Evolutionary conservation across 1,140 invertebrate species (phyloP).

Genomic region (Drepana arcuata): DNA sequence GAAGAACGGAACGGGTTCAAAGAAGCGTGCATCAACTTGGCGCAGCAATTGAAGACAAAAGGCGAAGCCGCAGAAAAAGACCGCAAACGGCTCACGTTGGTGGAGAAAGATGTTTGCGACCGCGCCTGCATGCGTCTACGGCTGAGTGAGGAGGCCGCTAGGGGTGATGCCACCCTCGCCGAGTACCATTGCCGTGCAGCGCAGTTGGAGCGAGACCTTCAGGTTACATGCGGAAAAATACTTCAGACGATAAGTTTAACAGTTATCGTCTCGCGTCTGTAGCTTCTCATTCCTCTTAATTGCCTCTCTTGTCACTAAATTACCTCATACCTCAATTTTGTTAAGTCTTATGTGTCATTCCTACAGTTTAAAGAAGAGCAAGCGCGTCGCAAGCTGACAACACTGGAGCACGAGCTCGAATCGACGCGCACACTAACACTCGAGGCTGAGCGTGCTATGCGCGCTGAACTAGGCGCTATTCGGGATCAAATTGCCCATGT

Average conservation of each 20-base stretch:
- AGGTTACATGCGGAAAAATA: too few relatives aligned
- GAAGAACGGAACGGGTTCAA: conserved; percentile 43
- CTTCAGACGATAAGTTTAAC: too few relatives aligned
- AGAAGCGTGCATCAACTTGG: conserved; percentile 18
- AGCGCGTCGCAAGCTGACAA: conserved; percentile 27
- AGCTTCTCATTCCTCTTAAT: too few relatives aligned
- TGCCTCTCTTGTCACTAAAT: too few relatives aligned
- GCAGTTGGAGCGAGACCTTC: conserved; percentile 43
- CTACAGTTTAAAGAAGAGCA: conserved; percentile 53
- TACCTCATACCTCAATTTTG: too few relatives aligned
- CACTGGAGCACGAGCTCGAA: conserved; percentile 26
- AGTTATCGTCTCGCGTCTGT: too few relatives aligned
- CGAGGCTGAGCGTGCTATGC: conserved; percentile 37
- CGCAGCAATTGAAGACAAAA: conserved; percentile 23
- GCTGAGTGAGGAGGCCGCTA: conserved; percentile 30
- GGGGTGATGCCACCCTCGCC: conserved; percentile 21
- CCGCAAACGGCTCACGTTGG: conserved; percentile 10
- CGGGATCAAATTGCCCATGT: conserved; percentile 30
- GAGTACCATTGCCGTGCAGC: conserved; percentile 28
- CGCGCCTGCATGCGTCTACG: conserved; percentile 21
- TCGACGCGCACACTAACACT: conserved; percentile 28
- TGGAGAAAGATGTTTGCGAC: conserved; percentile 37
- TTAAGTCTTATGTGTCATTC: too few relatives aligned
- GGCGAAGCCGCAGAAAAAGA: conserved; percentile 25
- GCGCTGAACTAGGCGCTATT: conserved; percentile 28